Conservation (phyloP, 2,888 invertebrate species). For the Ornithoptera alexandrae region DNA sequence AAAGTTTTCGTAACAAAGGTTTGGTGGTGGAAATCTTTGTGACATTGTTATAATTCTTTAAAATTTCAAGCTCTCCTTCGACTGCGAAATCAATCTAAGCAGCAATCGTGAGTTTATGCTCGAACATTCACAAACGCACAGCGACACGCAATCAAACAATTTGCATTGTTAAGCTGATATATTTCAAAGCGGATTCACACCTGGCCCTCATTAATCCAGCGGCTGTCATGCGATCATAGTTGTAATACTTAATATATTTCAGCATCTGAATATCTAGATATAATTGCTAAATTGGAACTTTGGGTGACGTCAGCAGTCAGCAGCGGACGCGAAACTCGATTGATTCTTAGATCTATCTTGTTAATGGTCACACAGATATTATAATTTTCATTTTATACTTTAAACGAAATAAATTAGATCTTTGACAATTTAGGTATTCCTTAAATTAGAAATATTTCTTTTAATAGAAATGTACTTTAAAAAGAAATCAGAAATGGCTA, state of each 20-base stretch:
- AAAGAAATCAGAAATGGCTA: no score
- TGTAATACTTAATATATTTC: background rate
- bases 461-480: no score
- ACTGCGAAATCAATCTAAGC: slow-evolving; percentile 9
- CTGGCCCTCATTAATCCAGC: slow-evolving; percentile 8
- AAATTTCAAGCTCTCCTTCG: background rate
- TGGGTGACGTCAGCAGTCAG: no score
- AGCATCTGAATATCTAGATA: background rate
- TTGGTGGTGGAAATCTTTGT: no score
- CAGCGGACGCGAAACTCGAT: no score
- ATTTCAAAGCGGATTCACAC: slow-evolving; percentile 10
- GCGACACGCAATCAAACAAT: slow-evolving; percentile 9
- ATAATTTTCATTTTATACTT: no score
- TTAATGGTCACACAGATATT: no score
- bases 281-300: background rate
- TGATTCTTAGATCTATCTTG: no score
- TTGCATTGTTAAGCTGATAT: slow-evolving; percentile 10
- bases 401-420: no score
- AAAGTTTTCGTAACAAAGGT: no score
- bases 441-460: no score
- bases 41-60: background rate
- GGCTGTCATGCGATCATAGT: slow-evolving; percentile 5
- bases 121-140: background rate
- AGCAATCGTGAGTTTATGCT: background rate
- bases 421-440: no score